phyloP scores from a whole-genome alignment of 1,140 invertebrate genomes.

The Amphibalanus amphitrite region DNA sequence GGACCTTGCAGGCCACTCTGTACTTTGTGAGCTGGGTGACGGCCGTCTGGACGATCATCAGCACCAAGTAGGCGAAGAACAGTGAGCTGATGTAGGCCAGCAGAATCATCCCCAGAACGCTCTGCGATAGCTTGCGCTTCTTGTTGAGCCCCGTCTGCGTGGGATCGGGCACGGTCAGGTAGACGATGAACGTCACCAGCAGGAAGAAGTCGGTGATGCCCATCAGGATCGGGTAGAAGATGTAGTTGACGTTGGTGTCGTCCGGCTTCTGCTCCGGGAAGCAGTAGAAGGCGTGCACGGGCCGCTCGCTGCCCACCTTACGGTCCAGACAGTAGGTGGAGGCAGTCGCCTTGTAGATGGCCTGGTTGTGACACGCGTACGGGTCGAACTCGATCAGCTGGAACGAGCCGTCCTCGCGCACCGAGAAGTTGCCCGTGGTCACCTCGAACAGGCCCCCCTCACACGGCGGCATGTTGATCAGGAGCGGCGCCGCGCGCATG shows the following conservation, averaged over 20 bases:
- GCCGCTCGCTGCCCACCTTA: not conserved
- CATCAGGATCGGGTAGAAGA: slow-evolving; percentile 16
- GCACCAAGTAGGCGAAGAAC: slow-evolving; percentile 15
- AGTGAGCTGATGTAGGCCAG: slow-evolving; percentile 14
- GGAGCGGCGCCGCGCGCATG: not conserved
- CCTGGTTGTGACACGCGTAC: not conserved
- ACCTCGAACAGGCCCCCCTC: not conserved
- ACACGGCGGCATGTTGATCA: not conserved
- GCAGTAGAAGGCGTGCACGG: not conserved
- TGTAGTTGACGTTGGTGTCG: slow-evolving; percentile 11
- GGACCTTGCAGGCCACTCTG: slow-evolving; percentile 12
- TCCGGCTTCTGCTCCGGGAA: not conserved
- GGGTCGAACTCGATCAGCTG: not conserved
- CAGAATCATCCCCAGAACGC: slow-evolving; percentile 14
- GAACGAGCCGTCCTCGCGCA: not conserved
- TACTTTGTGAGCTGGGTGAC: slow-evolving; percentile 11
- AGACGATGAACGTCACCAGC: slow-evolving; percentile 17
- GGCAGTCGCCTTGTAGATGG: not conserved
- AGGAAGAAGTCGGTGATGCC: slow-evolving; percentile 18
- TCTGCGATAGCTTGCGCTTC: slow-evolving; percentile 14
- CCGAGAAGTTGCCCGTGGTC: not conserved
- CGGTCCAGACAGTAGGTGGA: not conserved
- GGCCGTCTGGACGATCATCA: slow-evolving; percentile 15
- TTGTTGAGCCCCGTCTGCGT: slow-evolving; percentile 15
- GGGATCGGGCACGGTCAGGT: slow-evolving; percentile 15